Percentiles rank a stretch among this genome's conserved stretches.
These are phyloP conservation scores for Athripsodes cinereus DNA, from an alignment of 2,888 invertebrate species.

Conservation along the genomic window DNA sequence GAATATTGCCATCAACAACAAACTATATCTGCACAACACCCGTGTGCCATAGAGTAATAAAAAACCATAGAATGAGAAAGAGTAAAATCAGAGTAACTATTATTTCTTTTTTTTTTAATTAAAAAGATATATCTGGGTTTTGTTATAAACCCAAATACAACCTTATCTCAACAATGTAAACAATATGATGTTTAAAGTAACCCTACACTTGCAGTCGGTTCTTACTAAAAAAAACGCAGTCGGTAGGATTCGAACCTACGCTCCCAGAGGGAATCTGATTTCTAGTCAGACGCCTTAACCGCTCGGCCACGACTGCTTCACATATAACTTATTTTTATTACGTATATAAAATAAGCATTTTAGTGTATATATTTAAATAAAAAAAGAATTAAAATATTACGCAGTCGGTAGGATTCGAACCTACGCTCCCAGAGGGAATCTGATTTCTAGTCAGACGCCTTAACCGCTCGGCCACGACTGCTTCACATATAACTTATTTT, in stretches of 20 bases:
- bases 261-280: slow-evolving; percentile 88
- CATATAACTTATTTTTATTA: not conserved
- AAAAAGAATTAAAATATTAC: slow-evolving; percentile 32
- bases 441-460: slow-evolving; percentile 87
- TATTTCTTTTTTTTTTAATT: too few relatives aligned
- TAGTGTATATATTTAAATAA: not conserved
- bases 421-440: slow-evolving; percentile 88
- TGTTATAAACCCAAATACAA: too few relatives aligned
- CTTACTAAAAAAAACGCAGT: slow-evolving; percentile 59
- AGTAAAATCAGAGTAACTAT: too few relatives aligned
- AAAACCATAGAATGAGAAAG: too few relatives aligned
- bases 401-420: slow-evolving; percentile 87
- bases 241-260: slow-evolving; percentile 88
- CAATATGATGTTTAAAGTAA: too few relatives aligned
- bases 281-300: slow-evolving; percentile 87
- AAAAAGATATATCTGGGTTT: too few relatives aligned
- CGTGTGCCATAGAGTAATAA: too few relatives aligned
- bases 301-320: slow-evolving; percentile 75
- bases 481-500: slow-evolving; percentile 30
- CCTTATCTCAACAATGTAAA: too few relatives aligned
- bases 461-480: slow-evolving; percentile 85
- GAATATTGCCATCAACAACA: too few relatives aligned
- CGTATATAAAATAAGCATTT: not conserved
- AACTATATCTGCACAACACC: too few relatives aligned
- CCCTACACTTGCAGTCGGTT: too few relatives aligned